These are phyloP conservation scores for Globodera ellingtonae DNA, from an alignment of 1,140 invertebrate genomes.

Conservation along the genomic window DNA sequence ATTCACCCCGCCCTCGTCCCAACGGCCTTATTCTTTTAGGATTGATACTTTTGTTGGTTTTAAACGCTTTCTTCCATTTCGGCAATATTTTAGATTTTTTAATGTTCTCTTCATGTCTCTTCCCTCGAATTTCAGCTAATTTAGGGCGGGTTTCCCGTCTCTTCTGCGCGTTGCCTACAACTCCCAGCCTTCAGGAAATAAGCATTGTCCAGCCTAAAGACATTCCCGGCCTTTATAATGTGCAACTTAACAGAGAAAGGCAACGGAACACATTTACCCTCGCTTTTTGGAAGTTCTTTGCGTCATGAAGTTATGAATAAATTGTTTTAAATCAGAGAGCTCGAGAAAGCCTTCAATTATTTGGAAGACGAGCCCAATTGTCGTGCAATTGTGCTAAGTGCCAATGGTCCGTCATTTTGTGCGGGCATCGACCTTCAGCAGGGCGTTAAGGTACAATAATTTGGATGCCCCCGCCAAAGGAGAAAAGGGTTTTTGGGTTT, in stretches of 20 bases:
- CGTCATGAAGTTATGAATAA: not conserved
- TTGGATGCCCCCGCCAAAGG: no score
- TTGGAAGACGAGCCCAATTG: constrained; percentile 78
- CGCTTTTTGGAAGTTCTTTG: constrained; percentile 47
- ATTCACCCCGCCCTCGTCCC: no score
- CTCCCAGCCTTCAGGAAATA: constrained; percentile 19
- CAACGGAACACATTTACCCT: constrained; percentile 46
- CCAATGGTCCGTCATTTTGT: constrained; percentile 78
- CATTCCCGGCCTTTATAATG: constrained; percentile 35
- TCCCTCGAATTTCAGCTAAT: no score
- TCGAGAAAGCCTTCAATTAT: constrained; percentile 78
- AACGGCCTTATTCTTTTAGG: no score
- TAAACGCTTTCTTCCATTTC: no score
- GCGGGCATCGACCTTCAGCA: constrained; percentile 72
- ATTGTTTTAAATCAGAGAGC: constrained; percentile 71
- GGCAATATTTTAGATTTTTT: no score
- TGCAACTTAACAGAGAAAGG: constrained; percentile 49
- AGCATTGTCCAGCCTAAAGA: constrained; percentile 15
- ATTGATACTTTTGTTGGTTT: no score
- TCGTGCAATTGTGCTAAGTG: constrained; percentile 81
- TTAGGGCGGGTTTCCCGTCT: no score
- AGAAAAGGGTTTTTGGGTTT: no score
- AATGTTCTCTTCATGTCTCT: no score
- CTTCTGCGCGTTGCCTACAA: not conserved
- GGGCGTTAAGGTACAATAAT: constrained; percentile 38